Conservation (phyloP, 37 sponge, comb jelly and placozoan genomes). For the Ephydatia muelleri region DNA sequence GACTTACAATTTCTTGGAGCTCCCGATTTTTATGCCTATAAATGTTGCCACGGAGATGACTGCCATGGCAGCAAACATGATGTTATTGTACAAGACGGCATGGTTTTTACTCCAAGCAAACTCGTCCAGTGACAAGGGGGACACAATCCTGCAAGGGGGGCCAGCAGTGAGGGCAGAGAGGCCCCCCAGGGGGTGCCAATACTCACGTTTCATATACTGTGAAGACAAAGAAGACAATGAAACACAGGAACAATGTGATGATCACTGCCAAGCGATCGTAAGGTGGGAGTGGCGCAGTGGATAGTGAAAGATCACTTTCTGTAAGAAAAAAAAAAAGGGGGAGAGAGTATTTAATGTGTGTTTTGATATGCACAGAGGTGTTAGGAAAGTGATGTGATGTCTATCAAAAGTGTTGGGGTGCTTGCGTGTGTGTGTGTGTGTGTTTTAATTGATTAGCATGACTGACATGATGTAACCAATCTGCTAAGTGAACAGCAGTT, state of each 20-base stretch:
- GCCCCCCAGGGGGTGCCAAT: not conserved
- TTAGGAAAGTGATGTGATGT: no score
- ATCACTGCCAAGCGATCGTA: conserved; percentile 39
- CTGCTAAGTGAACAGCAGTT: no score
- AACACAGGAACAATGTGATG: conserved; percentile 61
- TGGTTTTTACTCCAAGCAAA: conserved; percentile 77
- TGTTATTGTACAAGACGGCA: conserved; percentile 79
- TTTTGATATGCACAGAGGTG: not conserved
- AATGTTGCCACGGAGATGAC: conserved; percentile 54
- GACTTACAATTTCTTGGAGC: not conserved
- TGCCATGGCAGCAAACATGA: conserved; percentile 52
- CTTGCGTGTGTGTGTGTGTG: no score
- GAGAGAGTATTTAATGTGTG: not conserved
- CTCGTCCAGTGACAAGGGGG: conserved; percentile 86
- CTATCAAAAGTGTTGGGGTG: no score
- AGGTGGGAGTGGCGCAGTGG: not conserved
- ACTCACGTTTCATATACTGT: conserved; percentile 83
- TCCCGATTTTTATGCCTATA: conserved; percentile 43
- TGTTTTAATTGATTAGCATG: no score
- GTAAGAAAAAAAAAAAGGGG: not conserved
- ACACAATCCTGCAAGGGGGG: conserved; percentile 40
- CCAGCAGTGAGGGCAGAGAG: not conserved
- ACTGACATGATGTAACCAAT: no score
- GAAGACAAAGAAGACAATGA: conserved; percentile 72
- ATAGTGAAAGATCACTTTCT: not conserved